These are phyloP conservation scores for Leptobrachium leishanense DNA, from an alignment of 2,113 vertebrate genomes.

Conservation along the genomic window DNA sequence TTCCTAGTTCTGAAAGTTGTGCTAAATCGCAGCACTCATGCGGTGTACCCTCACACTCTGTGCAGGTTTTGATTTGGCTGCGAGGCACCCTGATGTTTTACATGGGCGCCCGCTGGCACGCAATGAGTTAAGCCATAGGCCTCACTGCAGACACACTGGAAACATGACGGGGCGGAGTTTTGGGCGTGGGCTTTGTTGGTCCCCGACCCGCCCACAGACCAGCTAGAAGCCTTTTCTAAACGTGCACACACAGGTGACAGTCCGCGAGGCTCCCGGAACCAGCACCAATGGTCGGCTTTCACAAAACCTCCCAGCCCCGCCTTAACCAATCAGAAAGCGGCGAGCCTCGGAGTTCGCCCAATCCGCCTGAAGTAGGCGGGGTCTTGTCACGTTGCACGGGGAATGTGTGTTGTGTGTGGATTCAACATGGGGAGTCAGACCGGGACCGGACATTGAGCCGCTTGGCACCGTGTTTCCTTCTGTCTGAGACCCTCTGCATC, in stretches of 20 bases:
- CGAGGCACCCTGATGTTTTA: no score
- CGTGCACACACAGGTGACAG: slow-evolving; percentile 34
- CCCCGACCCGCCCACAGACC: neutral
- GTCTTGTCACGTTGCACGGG: slow-evolving; percentile 69
- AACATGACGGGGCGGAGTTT: neutral
- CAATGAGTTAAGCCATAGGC: neutral
- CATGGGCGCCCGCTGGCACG: no score
- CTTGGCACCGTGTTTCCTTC: neutral
- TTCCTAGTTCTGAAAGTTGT: no score
- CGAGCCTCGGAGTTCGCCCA: slow-evolving; percentile 13
- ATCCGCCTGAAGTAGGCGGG: slow-evolving; percentile 56
- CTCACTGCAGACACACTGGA: neutral
- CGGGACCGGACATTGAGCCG: neutral
- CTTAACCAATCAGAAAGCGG: slow-evolving; percentile 49
- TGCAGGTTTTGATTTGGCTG: no score
- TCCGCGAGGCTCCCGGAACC: slow-evolving; percentile 15
- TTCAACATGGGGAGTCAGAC: slow-evolving; percentile 1
- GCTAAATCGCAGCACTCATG: no score
- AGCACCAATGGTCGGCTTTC: slow-evolving; percentile 42
- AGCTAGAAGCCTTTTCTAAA: slow-evolving; percentile 61
- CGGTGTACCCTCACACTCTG: no score
- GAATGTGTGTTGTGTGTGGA: slow-evolving; percentile 61
- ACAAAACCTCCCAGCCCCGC: neutral
- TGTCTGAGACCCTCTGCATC: neutral
- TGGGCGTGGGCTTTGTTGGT: slow-evolving; percentile 4